These are phyloP conservation scores for Spheniscus humboldti DNA, from an alignment of 2,797 vertebrate species.

Conservation along the genomic window DNA sequence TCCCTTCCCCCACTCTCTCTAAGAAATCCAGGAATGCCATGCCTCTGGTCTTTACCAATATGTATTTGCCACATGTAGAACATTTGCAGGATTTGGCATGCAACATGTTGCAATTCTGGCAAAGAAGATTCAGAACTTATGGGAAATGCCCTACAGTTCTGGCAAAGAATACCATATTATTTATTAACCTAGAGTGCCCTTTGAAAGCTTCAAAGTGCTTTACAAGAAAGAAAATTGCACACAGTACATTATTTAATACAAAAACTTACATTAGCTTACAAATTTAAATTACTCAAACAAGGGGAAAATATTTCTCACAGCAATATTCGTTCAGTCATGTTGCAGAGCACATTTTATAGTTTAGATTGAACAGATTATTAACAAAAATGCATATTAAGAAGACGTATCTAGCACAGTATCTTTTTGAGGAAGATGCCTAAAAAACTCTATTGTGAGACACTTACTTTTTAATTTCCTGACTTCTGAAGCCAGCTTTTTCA, in stretches of 20 bases:
- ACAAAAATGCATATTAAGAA: slow-evolving; percentile 48
- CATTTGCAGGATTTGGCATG: slow-evolving; percentile 53
- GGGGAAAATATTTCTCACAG: slow-evolving; percentile 31
- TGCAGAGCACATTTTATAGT: slow-evolving; percentile 9
- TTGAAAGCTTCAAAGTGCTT: slow-evolving; percentile 61
- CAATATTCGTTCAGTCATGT: slow-evolving; percentile 56
- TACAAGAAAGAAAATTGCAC: slow-evolving; percentile 52
- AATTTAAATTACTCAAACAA: slow-evolving; percentile 54
- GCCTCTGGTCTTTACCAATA: slow-evolving; percentile 31
- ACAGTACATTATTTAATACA: slow-evolving; percentile 57
- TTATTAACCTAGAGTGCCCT: slow-evolving; percentile 58
- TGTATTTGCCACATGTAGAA: slow-evolving; percentile 20
- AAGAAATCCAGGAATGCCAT: slow-evolving; percentile 36
- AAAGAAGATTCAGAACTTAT: slow-evolving; percentile 32
- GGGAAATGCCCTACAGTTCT: slow-evolving; percentile 61
- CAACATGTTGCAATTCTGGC: slow-evolving; percentile 44
- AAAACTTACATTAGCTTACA: slow-evolving; percentile 54
- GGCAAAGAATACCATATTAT: slow-evolving; percentile 37
- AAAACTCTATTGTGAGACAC: neutral
- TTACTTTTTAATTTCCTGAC: neutral
- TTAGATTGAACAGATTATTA: slow-evolving; percentile 53
- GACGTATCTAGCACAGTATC: neutral
- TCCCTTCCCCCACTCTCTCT: neutral
- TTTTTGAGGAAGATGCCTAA: slow-evolving; percentile 22
- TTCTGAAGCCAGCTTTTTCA: neutral